Evolutionary conservation across 2,113 vertebrate species (phyloP), one percentile per base, ranked within the genome.

Genomic region (Callipepla squamata): DNA sequence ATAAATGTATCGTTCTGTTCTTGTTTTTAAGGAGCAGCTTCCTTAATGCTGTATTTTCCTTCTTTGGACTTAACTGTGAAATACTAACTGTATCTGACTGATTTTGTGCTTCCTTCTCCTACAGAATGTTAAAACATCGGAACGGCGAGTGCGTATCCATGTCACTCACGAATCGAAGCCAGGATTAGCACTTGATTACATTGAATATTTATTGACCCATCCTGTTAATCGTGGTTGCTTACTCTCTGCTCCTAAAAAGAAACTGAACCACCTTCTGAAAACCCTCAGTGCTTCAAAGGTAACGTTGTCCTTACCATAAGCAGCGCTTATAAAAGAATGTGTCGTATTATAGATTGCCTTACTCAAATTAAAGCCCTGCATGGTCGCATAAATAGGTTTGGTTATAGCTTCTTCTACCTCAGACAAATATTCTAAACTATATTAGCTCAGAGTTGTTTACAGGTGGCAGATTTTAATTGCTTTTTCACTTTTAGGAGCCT

Each of bases 201-300:
- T 98, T 85, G 98, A 99, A 30, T 98, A 99, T 90, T 90, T 99
- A 83, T 83, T 99, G 89, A 98, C 96, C 59, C 97, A 97, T 69
- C 95, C 96, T 12, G 96, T 97, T 87, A 98, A 98, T 59, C 97
- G 98, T 21, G 97, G 94, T 58, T 98, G 95, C 77, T 96, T 99
- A 16, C 95, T 99, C 16, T 97, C 96, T 76, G 85, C 98, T 5
- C 95, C 96, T 36, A 93, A 92, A 90, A 97, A 96, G 73, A 98
- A 97, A 55, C 96, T 99, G 85, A 97, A 95, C 67, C 96, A 97
- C 20, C 98, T 99, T 77, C 94, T 99, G 82, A 97, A 97, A 63
- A 97, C 93, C 53, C 98, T 99, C 2, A 77, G 96, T 45, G 85
- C 96, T 57, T 98, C 98, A 93, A 98, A 98, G 98, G 99, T 99